These are phyloP conservation scores for Apamea sordens DNA, from an alignment of 2,888 invertebrate species.

Conservation along the genomic window DNA sequence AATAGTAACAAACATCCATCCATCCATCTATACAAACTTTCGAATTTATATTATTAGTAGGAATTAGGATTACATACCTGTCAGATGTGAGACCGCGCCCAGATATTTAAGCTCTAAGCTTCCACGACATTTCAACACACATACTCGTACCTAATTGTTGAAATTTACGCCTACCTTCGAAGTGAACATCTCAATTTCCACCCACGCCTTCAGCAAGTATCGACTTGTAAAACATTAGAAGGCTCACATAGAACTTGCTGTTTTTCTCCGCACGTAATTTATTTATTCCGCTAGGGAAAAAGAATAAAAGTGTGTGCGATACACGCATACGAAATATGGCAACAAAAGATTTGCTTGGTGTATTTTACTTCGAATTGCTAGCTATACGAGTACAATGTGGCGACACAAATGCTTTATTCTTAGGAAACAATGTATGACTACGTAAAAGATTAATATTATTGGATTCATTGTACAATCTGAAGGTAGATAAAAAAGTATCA, in stretches of 20 bases:
- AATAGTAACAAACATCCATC: too few relatives aligned
- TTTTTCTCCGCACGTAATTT: conserved; percentile 60
- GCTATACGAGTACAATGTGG: neutral
- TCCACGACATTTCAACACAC: neutral
- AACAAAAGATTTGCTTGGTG: conserved; percentile 26
- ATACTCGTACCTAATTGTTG: neutral
- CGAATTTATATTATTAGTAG: too few relatives aligned
- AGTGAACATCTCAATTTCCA: conserved; percentile 26
- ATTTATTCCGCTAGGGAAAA: conserved; percentile 60
- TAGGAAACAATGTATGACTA: neutral
- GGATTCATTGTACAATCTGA: neutral
- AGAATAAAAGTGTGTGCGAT: conserved; percentile 52
- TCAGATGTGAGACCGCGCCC: neutral
- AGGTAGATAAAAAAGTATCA: neutral
- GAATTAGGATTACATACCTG: neutral
- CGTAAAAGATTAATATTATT: neutral
- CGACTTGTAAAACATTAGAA: conserved; percentile 49
- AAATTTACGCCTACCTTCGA: conserved; percentile 17
- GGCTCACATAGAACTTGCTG: conserved; percentile 28
- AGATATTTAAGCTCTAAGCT: neutral
- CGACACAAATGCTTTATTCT: neutral
- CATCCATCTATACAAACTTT: too few relatives aligned
- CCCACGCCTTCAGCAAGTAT: conserved; percentile 13
- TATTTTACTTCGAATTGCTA: conserved; percentile 14
- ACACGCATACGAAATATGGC: conserved; percentile 57